Conservation (phyloP, 2,113 vertebrate genomes). For the Tenrec ecaudatus region DNA sequence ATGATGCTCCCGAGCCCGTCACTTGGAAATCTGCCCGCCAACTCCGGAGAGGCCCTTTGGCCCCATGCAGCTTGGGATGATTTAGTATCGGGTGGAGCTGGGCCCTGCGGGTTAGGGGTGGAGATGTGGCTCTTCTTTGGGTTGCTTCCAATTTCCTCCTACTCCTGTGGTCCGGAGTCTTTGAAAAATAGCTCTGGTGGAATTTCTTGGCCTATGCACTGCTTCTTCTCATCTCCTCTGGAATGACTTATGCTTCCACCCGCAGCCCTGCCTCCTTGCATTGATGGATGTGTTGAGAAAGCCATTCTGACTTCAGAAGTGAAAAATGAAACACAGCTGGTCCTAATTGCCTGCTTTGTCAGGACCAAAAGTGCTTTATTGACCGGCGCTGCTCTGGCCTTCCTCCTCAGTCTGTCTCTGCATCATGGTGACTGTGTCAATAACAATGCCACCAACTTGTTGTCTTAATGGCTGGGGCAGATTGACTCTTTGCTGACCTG, state of each 20-base stretch:
- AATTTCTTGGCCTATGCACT: constrained; percentile 21
- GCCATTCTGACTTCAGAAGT: constrained; percentile 28
- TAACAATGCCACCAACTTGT: constrained; percentile 23
- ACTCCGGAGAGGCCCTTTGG: neutral
- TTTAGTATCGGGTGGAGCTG: neutral
- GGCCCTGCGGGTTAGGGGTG: neutral
- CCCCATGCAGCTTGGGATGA: neutral
- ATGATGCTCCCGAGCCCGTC: neutral
- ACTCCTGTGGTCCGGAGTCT: neutral
- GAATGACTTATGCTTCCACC: constrained; percentile 26
- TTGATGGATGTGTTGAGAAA: constrained; percentile 48
- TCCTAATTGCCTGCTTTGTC: constrained; percentile 69
- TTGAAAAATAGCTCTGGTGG: constrained; percentile 21
- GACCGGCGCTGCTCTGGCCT: constrained; percentile 28
- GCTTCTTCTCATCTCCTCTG: neutral
- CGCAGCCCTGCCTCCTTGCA: constrained; percentile 22
- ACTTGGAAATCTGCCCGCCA: neutral
- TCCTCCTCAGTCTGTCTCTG: constrained; percentile 50
- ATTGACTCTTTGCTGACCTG: constrained; percentile 61
- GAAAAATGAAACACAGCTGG: constrained; percentile 65
- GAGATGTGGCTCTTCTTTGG: neutral
- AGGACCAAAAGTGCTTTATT: constrained; percentile 68
- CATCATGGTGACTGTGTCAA: constrained; percentile 55
- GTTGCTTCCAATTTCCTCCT: constrained; percentile 9
- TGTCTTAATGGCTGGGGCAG: constrained; percentile 54